phyloP scores from a whole-genome alignment of 2,888 invertebrate genomes.

The Brachyptera putata region DNA sequence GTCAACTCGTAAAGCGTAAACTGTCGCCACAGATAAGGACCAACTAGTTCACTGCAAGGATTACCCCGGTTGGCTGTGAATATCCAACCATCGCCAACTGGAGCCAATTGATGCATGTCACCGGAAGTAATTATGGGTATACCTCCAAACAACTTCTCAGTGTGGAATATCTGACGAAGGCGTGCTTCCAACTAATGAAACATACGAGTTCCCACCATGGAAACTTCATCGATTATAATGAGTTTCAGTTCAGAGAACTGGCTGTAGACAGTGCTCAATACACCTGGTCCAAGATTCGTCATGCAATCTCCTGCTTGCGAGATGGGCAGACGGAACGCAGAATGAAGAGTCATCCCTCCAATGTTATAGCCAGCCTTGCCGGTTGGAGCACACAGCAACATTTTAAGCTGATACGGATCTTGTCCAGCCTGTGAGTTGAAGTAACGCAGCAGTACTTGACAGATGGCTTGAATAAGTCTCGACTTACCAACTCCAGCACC shows the following conservation, averaged over 20 bases:
- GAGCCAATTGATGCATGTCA: constrained; percentile 34
- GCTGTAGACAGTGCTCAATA: constrained; percentile 24
- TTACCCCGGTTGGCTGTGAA: constrained; percentile 13
- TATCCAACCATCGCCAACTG: constrained; percentile 29
- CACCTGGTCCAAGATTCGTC: constrained; percentile 19
- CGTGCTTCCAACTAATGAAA: constrained; percentile 22
- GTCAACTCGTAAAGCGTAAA: constrained; percentile 38
- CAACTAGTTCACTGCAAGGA: constrained; percentile 18
- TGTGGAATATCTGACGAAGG: constrained; percentile 26
- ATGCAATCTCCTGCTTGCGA: constrained; percentile 24
- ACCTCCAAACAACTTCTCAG: constrained; percentile 25
- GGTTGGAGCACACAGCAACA: constrained; percentile 31
- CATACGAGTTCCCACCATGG: constrained; percentile 29
- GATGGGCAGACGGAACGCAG: constrained; percentile 35
- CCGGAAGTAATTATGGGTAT: constrained; percentile 31
- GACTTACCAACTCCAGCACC: constrained; percentile 40
- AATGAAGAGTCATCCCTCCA: constrained; percentile 35
- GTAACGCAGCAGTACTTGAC: constrained; percentile 28
- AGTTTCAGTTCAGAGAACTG: constrained; percentile 30
- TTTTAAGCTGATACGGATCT: constrained; percentile 7
- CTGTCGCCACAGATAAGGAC: constrained; percentile 31
- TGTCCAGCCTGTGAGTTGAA: constrained; percentile 21
- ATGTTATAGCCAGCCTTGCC: constrained; percentile 34
- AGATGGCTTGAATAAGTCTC: constrained; percentile 36
- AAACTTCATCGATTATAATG: constrained; percentile 33